Base-by-base conservation (phyloP, 2,888 invertebrate species). In the Cetonia aurata region DNA sequence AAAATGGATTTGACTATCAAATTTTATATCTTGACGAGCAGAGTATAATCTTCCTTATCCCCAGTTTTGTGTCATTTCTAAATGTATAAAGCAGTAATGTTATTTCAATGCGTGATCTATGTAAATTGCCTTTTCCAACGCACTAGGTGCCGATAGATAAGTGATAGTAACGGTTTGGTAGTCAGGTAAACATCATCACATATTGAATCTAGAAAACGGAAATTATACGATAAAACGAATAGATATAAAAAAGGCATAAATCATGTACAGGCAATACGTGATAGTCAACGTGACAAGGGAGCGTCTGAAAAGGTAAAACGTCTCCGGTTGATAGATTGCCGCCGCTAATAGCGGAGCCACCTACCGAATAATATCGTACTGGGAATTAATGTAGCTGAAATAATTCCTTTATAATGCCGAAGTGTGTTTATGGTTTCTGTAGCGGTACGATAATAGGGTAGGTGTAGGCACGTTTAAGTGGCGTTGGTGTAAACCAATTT, bases 151-250 rank as follows among this genome's bases (percentile, higher is more conserved):
- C 56, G 56, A 56, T 41, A 17, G 17, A 25, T 25, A 25, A 25
- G 25, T 57, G 25, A 25, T 25, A 25, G 42, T 33, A 62, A 62
- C 62, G 62, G 48, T 62, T 62, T 62, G 33, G 62, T 62, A 48
- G 62, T 48, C 62, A 62, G 62, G 62, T 62, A 62, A 62, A 50
- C 62, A 62, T 13, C 62, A 50, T 48, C 62, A 33, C 48, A 62
- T 48, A 48, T 62, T 48, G 48, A 48, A 62, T 62, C 62, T 62
- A 48, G 62, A 62, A 62, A 67, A 56, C 67, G 67, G 67, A 67
- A 67, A 67, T 67, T 67, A 67, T 15, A 46, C 67, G 67, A 67
- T 67, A 67, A 67, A 67, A 67, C 67, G 67, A 57, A 48, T 67
- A 67, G 67, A 67, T 67, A 67, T 57, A 67, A 67, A 67, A 67